These are phyloP conservation scores for Yoshiicerus persimilis DNA, from an alignment of 1,140 invertebrate genomes.

Conservation along the genomic window DNA sequence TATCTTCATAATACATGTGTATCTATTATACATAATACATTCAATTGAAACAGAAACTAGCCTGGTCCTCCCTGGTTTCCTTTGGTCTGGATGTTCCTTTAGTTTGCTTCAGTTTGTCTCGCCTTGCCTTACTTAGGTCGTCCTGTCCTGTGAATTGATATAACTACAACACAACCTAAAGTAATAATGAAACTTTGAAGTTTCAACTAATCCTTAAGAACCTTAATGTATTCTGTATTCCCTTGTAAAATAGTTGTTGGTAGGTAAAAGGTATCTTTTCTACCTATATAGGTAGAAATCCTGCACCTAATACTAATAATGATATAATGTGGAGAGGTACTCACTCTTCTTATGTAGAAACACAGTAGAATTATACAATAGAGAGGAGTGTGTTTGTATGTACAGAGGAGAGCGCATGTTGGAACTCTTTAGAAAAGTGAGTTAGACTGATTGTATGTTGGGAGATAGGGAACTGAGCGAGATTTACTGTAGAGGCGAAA, in stretches of 20 bases:
- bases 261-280: neutral
- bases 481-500: neutral
- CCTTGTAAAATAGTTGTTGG: neutral
- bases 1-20: no score
- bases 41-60: neutral
- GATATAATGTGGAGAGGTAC: neutral
- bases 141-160: neutral
- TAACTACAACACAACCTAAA: neutral
- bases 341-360: neutral
- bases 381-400: neutral
- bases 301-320: neutral
- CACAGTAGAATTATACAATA: neutral
- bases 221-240: neutral
- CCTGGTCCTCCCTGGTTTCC: neutral
- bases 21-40: neutral
- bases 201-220: neutral
- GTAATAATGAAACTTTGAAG: neutral
- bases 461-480: neutral
- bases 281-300: neutral
- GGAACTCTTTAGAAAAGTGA: neutral
- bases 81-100: neutral
- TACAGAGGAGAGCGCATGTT: neutral
- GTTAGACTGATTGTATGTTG: neutral
- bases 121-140: neutral
- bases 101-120: neutral